Conservation (phyloP, 2,113 vertebrate genomes). For the Genyomyrus donnyi region DNA sequence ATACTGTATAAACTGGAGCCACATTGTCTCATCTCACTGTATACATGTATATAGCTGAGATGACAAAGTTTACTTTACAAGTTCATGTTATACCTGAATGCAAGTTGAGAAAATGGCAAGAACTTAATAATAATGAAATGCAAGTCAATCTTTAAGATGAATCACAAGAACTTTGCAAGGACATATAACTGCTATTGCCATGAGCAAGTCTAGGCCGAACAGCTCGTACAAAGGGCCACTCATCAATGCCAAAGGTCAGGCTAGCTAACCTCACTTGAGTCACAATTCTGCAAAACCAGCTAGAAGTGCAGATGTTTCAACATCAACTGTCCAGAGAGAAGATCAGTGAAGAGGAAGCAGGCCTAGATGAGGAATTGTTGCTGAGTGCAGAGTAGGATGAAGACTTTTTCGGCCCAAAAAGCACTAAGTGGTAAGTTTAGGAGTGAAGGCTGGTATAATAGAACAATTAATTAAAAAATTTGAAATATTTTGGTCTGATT, state of each 20-base stretch:
- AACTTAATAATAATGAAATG: background rate
- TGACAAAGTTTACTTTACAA: background rate
- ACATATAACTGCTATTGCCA: background rate
- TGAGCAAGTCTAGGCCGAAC: background rate
- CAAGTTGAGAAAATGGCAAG: background rate
- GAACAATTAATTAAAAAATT: background rate
- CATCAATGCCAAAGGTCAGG: background rate
- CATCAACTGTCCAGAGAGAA: background rate
- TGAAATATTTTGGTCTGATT: background rate
- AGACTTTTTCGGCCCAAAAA: background rate
- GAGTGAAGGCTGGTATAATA: background rate
- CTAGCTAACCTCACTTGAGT: background rate
- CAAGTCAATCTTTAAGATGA: background rate
- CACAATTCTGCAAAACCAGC: background rate
- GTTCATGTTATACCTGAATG: background rate
- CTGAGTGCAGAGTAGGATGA: background rate
- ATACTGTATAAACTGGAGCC: too few species aligned
- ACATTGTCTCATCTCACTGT: too few species aligned
- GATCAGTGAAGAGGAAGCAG: background rate
- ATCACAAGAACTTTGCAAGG: background rate
- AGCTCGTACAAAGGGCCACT: background rate
- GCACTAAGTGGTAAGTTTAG: background rate
- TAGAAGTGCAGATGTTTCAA: background rate
- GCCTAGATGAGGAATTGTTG: background rate
- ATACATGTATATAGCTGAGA: too few species aligned